These are phyloP conservation scores for Mastomys natalensis DNA, from an alignment of 2,113 vertebrate species.

Conservation along the genomic window DNA sequence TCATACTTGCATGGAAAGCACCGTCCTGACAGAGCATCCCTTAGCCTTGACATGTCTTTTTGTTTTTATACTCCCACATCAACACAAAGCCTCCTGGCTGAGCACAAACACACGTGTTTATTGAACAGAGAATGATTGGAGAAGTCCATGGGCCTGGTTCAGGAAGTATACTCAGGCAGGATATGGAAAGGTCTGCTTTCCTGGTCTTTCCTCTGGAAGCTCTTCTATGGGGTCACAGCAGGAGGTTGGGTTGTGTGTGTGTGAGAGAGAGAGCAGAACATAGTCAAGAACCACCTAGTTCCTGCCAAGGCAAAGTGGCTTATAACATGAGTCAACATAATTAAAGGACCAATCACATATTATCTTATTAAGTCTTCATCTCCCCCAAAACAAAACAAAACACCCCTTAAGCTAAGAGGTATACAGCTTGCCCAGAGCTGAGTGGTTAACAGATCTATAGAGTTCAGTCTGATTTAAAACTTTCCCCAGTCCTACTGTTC, in stretches of 20 bases:
- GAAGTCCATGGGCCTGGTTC: neutral
- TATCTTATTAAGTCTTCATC: neutral
- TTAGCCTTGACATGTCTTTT: neutral
- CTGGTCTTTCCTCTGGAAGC: neutral
- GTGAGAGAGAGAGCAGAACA: neutral
- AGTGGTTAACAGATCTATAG: accelerated
- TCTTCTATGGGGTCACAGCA: neutral
- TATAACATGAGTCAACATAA: neutral
- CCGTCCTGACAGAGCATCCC: neutral
- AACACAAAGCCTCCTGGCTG: neutral
- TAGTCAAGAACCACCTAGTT: neutral
- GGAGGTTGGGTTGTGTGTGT: neutral
- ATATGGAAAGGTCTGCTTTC: too few species aligned
- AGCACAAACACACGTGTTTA: neutral
- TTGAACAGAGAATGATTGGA: neutral
- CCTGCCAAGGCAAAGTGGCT: neutral
- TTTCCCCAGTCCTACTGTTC: neutral
- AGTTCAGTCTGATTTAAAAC: neutral
- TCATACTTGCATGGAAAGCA: neutral
- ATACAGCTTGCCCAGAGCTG: neutral
- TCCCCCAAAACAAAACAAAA: neutral
- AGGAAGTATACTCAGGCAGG: neutral
- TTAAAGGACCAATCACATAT: neutral
- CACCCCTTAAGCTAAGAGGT: neutral
- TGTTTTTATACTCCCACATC: neutral